Conservation (phyloP, 53 echinoderm and acorn worm species). For the Paelopatides confundens region DNA sequence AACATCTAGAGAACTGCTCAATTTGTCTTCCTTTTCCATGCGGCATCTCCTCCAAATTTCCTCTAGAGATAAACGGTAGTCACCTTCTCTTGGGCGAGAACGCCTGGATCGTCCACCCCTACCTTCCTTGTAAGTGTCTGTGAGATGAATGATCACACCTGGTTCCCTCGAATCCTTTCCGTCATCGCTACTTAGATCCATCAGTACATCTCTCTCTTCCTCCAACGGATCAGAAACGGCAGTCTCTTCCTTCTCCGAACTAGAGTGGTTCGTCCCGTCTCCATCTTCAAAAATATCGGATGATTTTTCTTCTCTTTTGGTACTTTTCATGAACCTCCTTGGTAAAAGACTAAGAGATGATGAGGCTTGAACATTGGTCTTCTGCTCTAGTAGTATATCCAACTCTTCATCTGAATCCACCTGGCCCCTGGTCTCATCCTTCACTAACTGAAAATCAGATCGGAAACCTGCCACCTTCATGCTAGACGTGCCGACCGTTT, state of each 20-base stretch:
- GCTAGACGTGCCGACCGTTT: background rate
- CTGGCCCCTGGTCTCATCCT: conserved; percentile 23
- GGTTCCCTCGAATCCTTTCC: conserved; percentile 41
- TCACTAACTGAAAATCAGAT: conserved; percentile 33
- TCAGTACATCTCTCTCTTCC: background rate
- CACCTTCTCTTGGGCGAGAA: conserved; percentile 19
- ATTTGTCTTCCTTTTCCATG: background rate
- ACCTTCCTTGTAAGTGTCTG: background rate
- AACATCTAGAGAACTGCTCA: background rate
- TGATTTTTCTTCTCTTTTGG: conserved; percentile 13
- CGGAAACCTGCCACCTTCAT: background rate
- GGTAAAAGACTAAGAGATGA: conserved; percentile 41
- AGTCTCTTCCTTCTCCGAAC: background rate
- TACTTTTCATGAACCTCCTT: conserved; percentile 14
- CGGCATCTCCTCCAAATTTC: background rate
- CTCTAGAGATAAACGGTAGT: conserved; percentile 15
- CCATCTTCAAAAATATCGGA: background rate
- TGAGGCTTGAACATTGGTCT: conserved; percentile 18
- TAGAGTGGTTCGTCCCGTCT: background rate
- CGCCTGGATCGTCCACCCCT: conserved; percentile 23
- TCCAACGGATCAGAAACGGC: background rate
- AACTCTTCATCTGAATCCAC: conserved; percentile 25
- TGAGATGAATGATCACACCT: conserved; percentile 32
- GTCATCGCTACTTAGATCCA: conserved; percentile 39
- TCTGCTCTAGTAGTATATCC: background rate